Evolutionary conservation across 2,888 invertebrate species (phyloP), one percentile per base, ranked within the genome.

Genomic region (Caenorhabditis zanzibari): DNA sequence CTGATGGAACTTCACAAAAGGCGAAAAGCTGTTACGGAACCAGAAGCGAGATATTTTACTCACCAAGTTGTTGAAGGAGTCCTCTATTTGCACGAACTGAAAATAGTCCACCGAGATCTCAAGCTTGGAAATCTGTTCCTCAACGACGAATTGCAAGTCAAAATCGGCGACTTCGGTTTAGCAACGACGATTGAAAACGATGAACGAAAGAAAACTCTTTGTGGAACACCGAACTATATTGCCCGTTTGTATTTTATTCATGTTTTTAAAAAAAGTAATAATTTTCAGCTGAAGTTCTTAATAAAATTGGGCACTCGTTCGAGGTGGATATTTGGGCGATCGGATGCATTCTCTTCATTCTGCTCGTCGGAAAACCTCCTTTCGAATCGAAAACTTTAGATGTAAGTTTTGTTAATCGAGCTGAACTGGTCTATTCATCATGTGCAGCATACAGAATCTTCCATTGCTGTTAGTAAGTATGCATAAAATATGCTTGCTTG

Each of bases 211-310:
- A 94, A 94, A 95, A 99, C 99, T 14, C 94, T 99, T 54, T 99
- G 99, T 92, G 99, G 99, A n/a, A 99, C 99, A 9, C 99, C 99
- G 1, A 99, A 99, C 93, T 99, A 99, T 93, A 98, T 99, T 90
- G 99, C 99, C 0, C 99, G 76, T 76, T n/a, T 35, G 75, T 64
- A 5, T 26, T 10, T 26, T 38, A n/a, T n/a, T n/a, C n/a, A n/a
- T n/a, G n/a, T n/a, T n/a, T n/a, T n/a, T n/a, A n/a, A n/a, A n/a
- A n/a, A n/a, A n/a, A n/a, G n/a, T n/a, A n/a, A n/a, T n/a, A n/a
- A 3, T 63, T 14, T 75, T 58, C 75, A 76, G 76, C 92, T 0
- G 99, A 99, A 93, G 97, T 99, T 91, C 94, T 99, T 90, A 96
- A 95, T 63, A 99, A 98, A 93, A 96, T 96, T 92, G 99, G 99